A percentile compares a stretch with the other conserved stretches of the same genome.
Evolutionary conservation across 2,888 invertebrate genomes (phyloP).

Genomic region (Oasisia sp.): DNA sequence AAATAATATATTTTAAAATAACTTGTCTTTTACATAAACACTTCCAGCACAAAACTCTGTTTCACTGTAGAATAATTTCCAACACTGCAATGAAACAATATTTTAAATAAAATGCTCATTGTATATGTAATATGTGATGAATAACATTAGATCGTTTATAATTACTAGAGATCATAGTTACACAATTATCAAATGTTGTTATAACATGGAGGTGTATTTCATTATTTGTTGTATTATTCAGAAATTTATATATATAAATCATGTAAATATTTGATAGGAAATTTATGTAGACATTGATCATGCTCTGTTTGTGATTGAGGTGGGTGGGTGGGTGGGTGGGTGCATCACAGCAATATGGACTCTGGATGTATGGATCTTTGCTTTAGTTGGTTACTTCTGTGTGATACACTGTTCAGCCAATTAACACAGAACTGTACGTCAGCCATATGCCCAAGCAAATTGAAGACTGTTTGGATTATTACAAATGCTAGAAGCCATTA

Average conservation of each 20-base stretch:
- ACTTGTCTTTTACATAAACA: neutral
- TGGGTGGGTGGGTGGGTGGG: neutral
- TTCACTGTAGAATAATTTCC: neutral
- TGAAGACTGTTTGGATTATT: neutral
- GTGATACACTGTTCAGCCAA: neutral
- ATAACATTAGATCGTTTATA: neutral
- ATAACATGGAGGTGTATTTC: neutral
- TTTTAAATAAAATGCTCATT: neutral
- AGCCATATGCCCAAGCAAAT: neutral
- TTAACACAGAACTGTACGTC: neutral
- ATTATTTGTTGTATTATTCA: neutral
- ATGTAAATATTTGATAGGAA: neutral
- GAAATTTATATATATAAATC: neutral
- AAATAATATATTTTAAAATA: neutral
- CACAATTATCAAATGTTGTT: neutral
- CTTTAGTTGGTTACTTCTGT: neutral
- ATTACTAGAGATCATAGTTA: neutral
- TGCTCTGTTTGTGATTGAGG: neutral
- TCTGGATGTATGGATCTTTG: neutral
- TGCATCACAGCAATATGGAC: neutral
- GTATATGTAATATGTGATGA: neutral
- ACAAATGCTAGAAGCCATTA: neutral
- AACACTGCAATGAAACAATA: neutral
- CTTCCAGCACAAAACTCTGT: no score
- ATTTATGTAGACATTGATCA: neutral